These are phyloP conservation scores for Ennomos quercinarius DNA, from an alignment of 2,888 invertebrate genomes.

Conservation along the genomic window DNA sequence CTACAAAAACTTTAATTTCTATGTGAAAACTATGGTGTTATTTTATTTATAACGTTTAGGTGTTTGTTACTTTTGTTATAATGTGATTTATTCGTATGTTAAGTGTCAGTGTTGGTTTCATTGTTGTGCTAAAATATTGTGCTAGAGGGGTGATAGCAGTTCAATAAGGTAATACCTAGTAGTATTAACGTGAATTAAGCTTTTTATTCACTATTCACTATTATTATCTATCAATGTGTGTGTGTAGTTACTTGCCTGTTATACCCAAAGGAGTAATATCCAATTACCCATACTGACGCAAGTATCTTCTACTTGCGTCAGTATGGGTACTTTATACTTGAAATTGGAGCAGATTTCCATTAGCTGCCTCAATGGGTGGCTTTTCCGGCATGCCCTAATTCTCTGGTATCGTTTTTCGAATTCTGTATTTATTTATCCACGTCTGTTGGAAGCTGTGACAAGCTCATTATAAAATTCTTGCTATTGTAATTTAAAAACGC, in stretches of 20 bases:
- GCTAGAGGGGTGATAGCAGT: constrained; percentile 51
- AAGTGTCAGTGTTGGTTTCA: constrained; percentile 66
- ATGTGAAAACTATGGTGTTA: constrained; percentile 61
- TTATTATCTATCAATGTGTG: not conserved
- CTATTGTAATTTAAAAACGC: not conserved
- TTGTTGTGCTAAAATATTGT: constrained; percentile 62
- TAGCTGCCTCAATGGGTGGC: constrained; percentile 20
- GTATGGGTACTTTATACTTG: no score
- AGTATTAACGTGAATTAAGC: constrained; percentile 17
- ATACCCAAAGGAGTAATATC: not conserved
- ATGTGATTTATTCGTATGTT: constrained; percentile 57
- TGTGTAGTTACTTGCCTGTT: not conserved
- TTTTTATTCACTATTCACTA: not conserved
- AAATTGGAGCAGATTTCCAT: constrained; percentile 25
- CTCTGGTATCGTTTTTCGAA: constrained; percentile 9
- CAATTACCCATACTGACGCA: constrained; percentile 1
- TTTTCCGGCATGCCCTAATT: constrained; percentile 29
- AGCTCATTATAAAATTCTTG: constrained; percentile 14
- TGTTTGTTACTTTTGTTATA: constrained; percentile 46
- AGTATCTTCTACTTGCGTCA: no score
- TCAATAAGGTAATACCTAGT: constrained; percentile 64
- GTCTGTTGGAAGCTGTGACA: constrained; percentile 10
- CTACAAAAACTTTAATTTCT: constrained; percentile 54
- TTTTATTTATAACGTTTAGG: constrained; percentile 39
- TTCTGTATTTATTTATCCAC: constrained; percentile 12